phyloP scores from a whole-genome alignment of 92 coral and sea anemone genomes.

The Bergia sp. region DNA sequence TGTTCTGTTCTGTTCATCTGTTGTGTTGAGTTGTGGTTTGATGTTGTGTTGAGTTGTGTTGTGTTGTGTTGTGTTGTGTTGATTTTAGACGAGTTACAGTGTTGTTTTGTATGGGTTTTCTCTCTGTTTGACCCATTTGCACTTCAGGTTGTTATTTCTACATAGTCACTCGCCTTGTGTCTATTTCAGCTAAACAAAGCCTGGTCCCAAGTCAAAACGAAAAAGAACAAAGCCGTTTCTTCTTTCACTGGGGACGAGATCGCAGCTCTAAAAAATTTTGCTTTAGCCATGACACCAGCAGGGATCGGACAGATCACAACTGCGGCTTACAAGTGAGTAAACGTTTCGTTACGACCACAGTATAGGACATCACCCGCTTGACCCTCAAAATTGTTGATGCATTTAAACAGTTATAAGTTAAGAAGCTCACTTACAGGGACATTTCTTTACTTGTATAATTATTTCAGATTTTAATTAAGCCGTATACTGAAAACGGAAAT shows the following conservation, averaged over 20 bases:
- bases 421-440: too few relatives aligned
- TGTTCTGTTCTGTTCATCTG: not conserved
- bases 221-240: slow-evolving; percentile 53
- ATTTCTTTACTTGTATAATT: too few relatives aligned
- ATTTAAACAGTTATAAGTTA: too few relatives aligned
- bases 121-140: not conserved
- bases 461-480: too few relatives aligned
- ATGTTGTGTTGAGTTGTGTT: not conserved
- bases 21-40: not conserved
- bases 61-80: not conserved
- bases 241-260: slow-evolving; percentile 73
- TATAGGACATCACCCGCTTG: too few relatives aligned
- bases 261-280: slow-evolving; percentile 67
- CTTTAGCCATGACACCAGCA: slow-evolving; percentile 62
- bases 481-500: too few relatives aligned
- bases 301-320: slow-evolving; percentile 55
- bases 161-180: not conserved
- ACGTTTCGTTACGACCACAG: too few relatives aligned
- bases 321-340: slow-evolving; percentile 63
- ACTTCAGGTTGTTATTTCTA: not conserved
- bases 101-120: not conserved
- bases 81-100: too few relatives aligned
- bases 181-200: slow-evolving; percentile 50
- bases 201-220: slow-evolving; percentile 54
- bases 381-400: too few relatives aligned